A percentile compares a stretch with the other conserved stretches of the same genome.
phyloP scores from a whole-genome alignment of 2,113 vertebrate species.

The Hassar affinis region DNA sequence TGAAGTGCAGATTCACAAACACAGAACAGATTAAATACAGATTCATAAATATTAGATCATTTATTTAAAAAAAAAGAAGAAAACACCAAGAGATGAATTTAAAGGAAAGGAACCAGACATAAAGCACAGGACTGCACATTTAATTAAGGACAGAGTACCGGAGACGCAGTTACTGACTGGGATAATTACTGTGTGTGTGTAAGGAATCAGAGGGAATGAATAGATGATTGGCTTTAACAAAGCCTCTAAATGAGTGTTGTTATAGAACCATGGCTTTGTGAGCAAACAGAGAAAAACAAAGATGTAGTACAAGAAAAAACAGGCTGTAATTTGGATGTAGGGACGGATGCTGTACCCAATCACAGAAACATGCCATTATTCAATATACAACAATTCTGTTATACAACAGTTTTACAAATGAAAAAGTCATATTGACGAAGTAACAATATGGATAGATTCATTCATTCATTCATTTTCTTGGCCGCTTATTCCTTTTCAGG shows the following conservation, averaged over 20 bases:
- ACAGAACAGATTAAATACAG: constrained; percentile 23
- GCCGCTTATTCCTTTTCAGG: too few relatives aligned
- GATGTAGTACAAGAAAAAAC: not conserved
- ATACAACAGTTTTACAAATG: not conserved
- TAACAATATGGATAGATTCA: too few relatives aligned
- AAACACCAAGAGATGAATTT: not conserved
- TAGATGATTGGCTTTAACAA: constrained; percentile 38
- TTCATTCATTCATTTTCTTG: too few relatives aligned
- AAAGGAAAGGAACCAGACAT: not conserved
- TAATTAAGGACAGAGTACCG: not conserved
- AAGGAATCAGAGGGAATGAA: constrained; percentile 32
- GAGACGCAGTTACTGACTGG: not conserved
- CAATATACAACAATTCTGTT: not conserved
- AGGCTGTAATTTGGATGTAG: not conserved
- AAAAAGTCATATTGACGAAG: not conserved
- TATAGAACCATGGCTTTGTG: constrained; percentile 15
- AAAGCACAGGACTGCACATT: not conserved
- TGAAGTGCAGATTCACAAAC: constrained; percentile 21
- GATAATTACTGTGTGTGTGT: constrained; percentile 36
- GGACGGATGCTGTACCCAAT: not conserved
- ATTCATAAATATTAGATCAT: constrained; percentile 28
- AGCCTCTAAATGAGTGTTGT: constrained; percentile 33
- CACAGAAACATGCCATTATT: not conserved
- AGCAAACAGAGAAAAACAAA: constrained; percentile 26
- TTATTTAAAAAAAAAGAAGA: not conserved